Evolutionary conservation across 1,140 invertebrate genomes (phyloP).

Genomic region (Macrosteles quadrilineatus): DNA sequence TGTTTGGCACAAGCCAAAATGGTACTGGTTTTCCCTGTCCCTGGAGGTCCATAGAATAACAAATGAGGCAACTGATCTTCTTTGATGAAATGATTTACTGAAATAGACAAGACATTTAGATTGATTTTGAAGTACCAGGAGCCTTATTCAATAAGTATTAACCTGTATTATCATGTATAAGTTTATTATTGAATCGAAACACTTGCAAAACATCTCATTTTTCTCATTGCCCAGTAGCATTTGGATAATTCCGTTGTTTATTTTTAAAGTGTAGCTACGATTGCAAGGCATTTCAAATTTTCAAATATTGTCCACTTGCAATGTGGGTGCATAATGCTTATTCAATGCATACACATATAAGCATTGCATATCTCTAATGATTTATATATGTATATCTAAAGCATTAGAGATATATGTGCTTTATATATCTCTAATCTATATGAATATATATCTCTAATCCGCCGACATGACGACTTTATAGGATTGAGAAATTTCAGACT

Average conservation of each 20-base stretch:
- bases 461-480: too few species aligned
- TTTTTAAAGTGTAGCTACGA: not conserved
- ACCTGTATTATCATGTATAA: not conserved
- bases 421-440: too few species aligned
- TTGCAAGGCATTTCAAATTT: not conserved
- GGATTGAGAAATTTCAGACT: too few species aligned
- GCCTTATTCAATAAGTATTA: not conserved
- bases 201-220: not conserved
- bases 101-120: conserved; percentile 46
- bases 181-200: conserved; percentile 4
- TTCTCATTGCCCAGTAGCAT: too few species aligned
- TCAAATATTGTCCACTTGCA: too few species aligned
- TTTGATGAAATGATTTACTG: conserved; percentile 91
- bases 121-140: conserved; percentile 22
- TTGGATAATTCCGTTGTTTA: too few species aligned
- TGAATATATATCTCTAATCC: too few species aligned
- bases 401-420: too few species aligned
- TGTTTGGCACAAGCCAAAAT: conserved; percentile 95
- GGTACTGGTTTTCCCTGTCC: conserved; percentile 98
- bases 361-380: too few species aligned
- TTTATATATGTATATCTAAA: too few species aligned
- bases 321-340: too few species aligned
- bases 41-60: conserved; percentile 97
- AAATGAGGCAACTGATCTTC: conserved; percentile 95
- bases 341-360: not conserved